Evolutionary conservation across 1,140 invertebrate species (phyloP), one percentile per base, ranked within the genome.

Genomic region (Doryteuthis pealeii): DNA sequence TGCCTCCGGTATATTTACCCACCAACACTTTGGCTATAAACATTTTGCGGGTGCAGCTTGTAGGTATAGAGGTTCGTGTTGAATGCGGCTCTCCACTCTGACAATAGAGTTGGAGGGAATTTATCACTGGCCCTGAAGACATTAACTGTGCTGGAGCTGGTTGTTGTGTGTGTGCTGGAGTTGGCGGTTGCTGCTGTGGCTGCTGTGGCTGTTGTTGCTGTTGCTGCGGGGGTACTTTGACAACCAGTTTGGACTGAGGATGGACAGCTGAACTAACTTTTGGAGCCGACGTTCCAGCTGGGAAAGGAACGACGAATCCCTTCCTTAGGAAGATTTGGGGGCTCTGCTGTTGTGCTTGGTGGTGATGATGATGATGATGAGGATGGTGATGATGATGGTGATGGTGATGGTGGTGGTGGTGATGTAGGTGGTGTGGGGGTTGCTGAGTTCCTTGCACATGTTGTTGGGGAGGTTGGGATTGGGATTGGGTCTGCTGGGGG

Each of bases 1-100:
- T 71, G 22, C 83, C 83, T 12, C 78, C 76, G 1, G 81, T 81
- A 74, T 71, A 77, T 18, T 75, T 77, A 0, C 83, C 83, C 0
- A 83, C 79, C 1, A 84, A 76, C 14, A 84, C 83, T 10, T 75
- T 74, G 31, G 79, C 77, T 49, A 85, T 71, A 58, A 85, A 82
- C 83, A 85, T 84, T 77, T 79, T 79, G 26, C 76, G 76, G 35
- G 73, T 30, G 31, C 72, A 67, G 70, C 68, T 77, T 32, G 66
- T 68, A 32, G 32, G 66, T 33, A 68, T 68, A 26, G 66, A 68
- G 66, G 66, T 62, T 28, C 54, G 54, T 62, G 54, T 62, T 28
- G 54, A n/a, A 15, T 15, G 54, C 5, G 54, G 54, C 18, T 62
- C 54, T 62, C 54, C 54, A 62, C 26, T 62, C 26, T 62, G 54